These are phyloP conservation scores for Bombus turneri DNA, from an alignment of 1,140 invertebrate genomes.

Conservation along the genomic window DNA sequence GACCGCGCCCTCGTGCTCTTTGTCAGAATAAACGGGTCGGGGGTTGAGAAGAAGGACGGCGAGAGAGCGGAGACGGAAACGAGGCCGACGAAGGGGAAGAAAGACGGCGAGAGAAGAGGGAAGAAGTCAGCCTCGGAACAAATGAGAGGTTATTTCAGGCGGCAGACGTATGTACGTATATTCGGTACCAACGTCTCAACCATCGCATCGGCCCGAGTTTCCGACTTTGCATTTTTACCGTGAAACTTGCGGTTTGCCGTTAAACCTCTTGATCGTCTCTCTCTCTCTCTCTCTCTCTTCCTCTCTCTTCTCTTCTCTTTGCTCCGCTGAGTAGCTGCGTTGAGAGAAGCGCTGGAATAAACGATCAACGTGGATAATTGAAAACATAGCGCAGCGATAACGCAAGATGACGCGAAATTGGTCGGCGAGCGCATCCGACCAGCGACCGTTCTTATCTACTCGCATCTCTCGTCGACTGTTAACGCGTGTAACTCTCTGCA, in stretches of 20 bases:
- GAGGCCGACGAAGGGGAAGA: conserved; percentile 17
- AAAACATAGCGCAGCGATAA: not conserved
- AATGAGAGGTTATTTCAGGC: conserved; percentile 70
- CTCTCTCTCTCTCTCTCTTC: not conserved
- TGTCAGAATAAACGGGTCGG: conserved; percentile 64
- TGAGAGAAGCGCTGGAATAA: not conserved
- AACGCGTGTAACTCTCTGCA: no score
- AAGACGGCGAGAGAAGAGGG: not conserved
- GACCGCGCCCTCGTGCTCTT: conserved; percentile 61
- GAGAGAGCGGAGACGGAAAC: conserved; percentile 21
- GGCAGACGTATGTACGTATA: conserved; percentile 43
- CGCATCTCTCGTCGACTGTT: not conserved
- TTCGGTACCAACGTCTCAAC: conserved; percentile 27
- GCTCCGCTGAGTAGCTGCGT: not conserved
- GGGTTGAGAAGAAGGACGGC: conserved; percentile 12
- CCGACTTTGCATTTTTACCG: conserved; percentile 43
- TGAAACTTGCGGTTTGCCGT: not conserved
- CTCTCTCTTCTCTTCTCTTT: not conserved
- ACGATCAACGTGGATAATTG: not conserved
- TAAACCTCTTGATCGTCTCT: not conserved
- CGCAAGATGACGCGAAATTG: not conserved
- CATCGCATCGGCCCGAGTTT: conserved; percentile 32
- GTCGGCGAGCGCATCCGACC: not conserved
- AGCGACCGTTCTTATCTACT: not conserved
- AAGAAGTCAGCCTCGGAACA: conserved; percentile 61